Base-by-base conservation (phyloP, 2,797 vertebrate genomes). In the Cetoscarus ocellatus region DNA sequence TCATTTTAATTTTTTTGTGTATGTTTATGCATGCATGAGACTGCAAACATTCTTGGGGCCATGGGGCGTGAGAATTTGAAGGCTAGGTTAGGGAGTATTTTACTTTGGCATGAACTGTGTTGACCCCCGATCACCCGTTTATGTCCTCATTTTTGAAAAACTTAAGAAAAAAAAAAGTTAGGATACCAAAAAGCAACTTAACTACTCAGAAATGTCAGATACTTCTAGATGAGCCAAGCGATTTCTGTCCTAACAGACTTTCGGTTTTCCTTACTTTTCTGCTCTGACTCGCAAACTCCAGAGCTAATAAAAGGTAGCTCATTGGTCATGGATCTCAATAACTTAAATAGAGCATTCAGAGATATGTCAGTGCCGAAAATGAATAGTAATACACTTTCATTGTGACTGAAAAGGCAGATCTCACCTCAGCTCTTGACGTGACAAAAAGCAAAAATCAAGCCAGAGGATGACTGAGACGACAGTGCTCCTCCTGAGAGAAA, bases 381-480 rank as follows among this genome's bases (percentile, higher is more conserved):
- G 47, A 66, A 65, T 7, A 54, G 6, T 9, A 45, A 44, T 35
- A 77, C 49, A 27, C 43, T 60, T 4, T 13, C 7, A 48, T 63
- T 70, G 18, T 56, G 27, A 5, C 8, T 54, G 43, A 73, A 59
- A 38, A 44, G 11, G 17, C 44, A 27, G 19, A 70, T 63, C 10
- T 40, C 62, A 49, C 19, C 18, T 40, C 13, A 53, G 48, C 54
- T 70, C 59, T 57, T 8, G 10, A 55, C 42, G 50, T 54, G 15
- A 51, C 51, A 14, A 55, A 39, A 73, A 65, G 11, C 17, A 47
- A 39, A 15, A 18, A 66, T 34, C 50, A 48, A 57, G 62, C 58
- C 19, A 62, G 51, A 70, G 49, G 35, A 58, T 44, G 38, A 52
- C 8, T 67, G 58, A 75, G 73, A 62, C 69, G 54, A 42, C 56